Base-by-base conservation (phyloP, 2,888 invertebrate genomes). In the Drosophila bunnanda region DNA sequence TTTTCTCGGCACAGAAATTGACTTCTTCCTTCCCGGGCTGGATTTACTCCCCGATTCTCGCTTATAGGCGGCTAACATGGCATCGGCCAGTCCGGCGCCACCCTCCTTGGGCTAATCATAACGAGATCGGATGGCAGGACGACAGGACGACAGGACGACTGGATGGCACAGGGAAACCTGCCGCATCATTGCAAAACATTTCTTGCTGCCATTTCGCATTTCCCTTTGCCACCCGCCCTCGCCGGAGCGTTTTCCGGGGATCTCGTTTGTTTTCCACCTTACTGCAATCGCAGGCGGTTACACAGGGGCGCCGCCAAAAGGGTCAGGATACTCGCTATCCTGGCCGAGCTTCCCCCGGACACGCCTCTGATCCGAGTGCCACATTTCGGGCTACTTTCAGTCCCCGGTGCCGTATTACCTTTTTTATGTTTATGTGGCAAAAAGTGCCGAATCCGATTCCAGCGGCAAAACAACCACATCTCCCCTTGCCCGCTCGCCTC, bases 371-470 rank as follows among this genome's bases (percentile, higher is more conserved):
- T 36, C 57, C 66, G 54, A 64, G 38, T 72, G 75, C 75, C 68
- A 75, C 57, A 75, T 67, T 60, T 72, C 48, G 67, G 67, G 48
- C 39, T 55, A 39, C 46, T 48, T 66, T 13, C 57, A 46, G 73
- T 88, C 83, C 83, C 83, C 71, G 55, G 89, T 81, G 83, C 76
- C 87, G 75, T 83, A 83, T 83, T 83, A 83, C 83, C 87, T 88
- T 83, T 82, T 73, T 83, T 83, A 83, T 88, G 83, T 83, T 83
- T 83, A 83, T 83, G 87, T 70, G 77, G 82, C 77, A 67, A 74
- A 64, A 68, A 69, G 62, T 64, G 53, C 52, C 61, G 61, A 59
- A 55, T 66, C 74, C 68, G 67, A 79, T 65, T 56, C 87, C 75
- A 72, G 73, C 54, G 53, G 41, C 56, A 68, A 66, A 70, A 54